These are phyloP conservation scores for Mormyrus hasselquistii DNA, from an alignment of 2,797 vertebrate species.

Conservation along the genomic window DNA sequence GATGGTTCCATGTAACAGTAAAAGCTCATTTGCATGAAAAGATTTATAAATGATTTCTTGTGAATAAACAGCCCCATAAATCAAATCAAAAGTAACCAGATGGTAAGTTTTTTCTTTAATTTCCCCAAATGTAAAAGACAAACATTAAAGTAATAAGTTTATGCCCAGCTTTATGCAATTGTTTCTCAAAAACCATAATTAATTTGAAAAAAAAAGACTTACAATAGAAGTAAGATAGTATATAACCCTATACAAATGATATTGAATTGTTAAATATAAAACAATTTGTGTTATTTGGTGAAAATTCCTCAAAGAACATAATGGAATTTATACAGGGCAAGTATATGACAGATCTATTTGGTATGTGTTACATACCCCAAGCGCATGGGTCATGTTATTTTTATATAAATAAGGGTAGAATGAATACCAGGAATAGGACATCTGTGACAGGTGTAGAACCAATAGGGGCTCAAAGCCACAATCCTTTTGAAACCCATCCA, in stretches of 20 bases:
- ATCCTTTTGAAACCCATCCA: neutral
- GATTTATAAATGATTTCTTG: neutral
- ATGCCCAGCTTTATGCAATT: neutral
- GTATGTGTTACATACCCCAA: neutral
- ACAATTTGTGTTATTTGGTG: neutral
- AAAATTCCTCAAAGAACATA: neutral
- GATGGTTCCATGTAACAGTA: neutral
- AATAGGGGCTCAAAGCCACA: neutral
- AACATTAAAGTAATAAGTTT: neutral
- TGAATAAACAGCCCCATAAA: neutral
- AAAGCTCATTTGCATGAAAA: neutral
- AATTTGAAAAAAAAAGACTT: neutral
- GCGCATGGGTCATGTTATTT: neutral
- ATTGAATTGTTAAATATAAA: neutral
- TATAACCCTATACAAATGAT: neutral
- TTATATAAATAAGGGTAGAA: conserved; percentile 11
- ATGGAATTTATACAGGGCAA: neutral
- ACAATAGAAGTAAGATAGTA: neutral
- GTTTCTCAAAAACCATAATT: neutral
- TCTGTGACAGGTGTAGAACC: conserved; percentile 2
- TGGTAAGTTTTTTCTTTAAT: neutral
- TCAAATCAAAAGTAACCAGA: neutral
- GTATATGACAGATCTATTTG: neutral
- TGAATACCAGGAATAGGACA: neutral
- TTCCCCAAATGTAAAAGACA: neutral